Base-by-base conservation (phyloP, 2,113 vertebrate genomes). In the Pteronura brasiliensis region DNA sequence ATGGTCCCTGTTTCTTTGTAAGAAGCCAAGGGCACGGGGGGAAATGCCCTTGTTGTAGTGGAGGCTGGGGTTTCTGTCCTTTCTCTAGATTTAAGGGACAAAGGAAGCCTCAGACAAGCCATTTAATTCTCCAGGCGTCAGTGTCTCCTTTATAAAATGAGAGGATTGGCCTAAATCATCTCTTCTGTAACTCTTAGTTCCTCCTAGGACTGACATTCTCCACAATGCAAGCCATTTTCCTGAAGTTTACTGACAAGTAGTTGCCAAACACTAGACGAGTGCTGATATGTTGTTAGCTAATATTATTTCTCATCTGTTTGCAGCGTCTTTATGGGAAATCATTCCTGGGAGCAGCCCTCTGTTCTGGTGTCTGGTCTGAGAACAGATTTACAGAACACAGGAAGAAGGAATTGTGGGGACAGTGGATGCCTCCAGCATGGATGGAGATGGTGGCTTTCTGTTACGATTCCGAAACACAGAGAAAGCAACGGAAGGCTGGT, bases 281-380 rank as follows among this genome's bases (percentile, higher is more conserved):
- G n/a, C 47, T 90, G 81, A 79, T 95, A 49, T 25, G 65, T 83
- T 97, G 72, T 86, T 94, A 77, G 65, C 95, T 97, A 97, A 93
- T 96, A 88, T 79, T 93, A 79, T 96, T 74, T 87, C 85, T 98
- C 96, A 80, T 96, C 79, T 87, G 92, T 89, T 74, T 49, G 42
- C 61, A 83, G 94, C 6, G 3, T 90, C 61, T 92, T 47, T 13
- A 76, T 79, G 87, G 77, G n/a, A 86, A 67, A 85, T 89, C 86
- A 72, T 83, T 47, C 4, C 23, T 3, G 23, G 34, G 44, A 92
- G 39, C 34, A 61, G 36, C 7, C 83, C 21, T 25, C 49, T 61
- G 34, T 85, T 88, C 61, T 44, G 31, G 49, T 34, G 23, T 88
- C 47, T 79, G 84, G 81, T 93, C 85, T 17, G 69, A 77, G 80